These are phyloP conservation scores for Polia nebulosa DNA, from an alignment of 2,888 invertebrate species.

Conservation along the genomic window DNA sequence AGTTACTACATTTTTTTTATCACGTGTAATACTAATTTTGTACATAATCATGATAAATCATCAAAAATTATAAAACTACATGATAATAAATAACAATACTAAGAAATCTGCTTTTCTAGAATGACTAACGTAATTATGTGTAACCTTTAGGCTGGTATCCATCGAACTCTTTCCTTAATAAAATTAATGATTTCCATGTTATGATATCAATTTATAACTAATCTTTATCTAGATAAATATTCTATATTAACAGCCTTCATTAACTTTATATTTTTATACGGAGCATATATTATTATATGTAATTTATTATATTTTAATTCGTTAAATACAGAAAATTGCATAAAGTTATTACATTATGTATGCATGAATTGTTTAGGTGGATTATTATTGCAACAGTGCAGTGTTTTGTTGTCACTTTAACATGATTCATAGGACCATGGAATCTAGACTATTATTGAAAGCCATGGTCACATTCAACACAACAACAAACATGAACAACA, in stretches of 20 bases:
- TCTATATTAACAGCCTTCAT: conserved; percentile 27
- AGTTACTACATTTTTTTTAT: conserved; percentile 14
- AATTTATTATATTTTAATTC: neutral
- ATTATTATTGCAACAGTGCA: conserved; percentile 1
- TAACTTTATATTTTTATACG: conserved; percentile 2
- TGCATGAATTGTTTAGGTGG: conserved; percentile 7
- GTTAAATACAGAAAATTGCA: conserved; percentile 17
- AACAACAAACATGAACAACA: neutral
- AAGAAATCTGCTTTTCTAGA: conserved; percentile 46
- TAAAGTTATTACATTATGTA: conserved; percentile 11
- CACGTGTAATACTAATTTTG: conserved; percentile 4
- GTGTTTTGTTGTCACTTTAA: conserved; percentile 1
- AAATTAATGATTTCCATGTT: neutral
- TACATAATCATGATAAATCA: conserved; percentile 21
- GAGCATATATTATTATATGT: conserved; percentile 26
- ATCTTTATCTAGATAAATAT: conserved; percentile 7
- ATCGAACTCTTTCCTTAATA: conserved; percentile 14
- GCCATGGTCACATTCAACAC: conserved; percentile 15
- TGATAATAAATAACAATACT: conserved; percentile 39
- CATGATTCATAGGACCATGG: conserved; percentile 6
- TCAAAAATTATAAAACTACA: conserved; percentile 26
- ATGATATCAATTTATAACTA: conserved; percentile 7
- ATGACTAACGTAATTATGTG: conserved; percentile 42
- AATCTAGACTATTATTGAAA: conserved; percentile 24
- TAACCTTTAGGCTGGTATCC: conserved; percentile 5